Conservation (phyloP, 2,888 invertebrate species). For the Epiblema foenella region DNA sequence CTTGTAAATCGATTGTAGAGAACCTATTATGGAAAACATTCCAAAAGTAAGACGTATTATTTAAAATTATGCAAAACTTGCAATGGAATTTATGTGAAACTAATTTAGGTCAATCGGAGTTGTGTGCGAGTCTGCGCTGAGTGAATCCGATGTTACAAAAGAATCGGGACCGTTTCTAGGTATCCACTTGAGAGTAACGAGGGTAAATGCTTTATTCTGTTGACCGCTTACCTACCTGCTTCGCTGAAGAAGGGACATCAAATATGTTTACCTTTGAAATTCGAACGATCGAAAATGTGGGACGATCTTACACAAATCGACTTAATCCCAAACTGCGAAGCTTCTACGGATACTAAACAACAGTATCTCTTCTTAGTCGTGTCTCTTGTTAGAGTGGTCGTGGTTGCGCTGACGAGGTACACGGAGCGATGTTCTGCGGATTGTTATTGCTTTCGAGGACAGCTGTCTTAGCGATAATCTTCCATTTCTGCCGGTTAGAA, state of each 20-base stretch:
- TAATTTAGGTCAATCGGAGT: conserved; percentile 30
- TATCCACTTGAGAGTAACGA: neutral
- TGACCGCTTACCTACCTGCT: neutral
- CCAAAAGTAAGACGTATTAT: conserved; percentile 36
- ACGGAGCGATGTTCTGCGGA: too few species aligned
- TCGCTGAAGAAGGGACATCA: neutral
- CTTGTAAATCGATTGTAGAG: conserved; percentile 37
- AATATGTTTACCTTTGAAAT: neutral
- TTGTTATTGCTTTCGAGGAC: too few species aligned
- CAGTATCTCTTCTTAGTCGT: too few species aligned
- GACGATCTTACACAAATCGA: too few species aligned
- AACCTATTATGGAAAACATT: conserved; percentile 40
- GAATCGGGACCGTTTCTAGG: neutral
- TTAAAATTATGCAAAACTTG: conserved; percentile 37
- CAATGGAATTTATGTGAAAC: conserved; percentile 41
- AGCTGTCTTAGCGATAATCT: too few species aligned
- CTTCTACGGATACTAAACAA: too few species aligned
- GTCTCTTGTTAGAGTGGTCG: too few species aligned
- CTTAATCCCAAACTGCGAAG: too few species aligned
- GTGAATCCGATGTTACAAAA: neutral
- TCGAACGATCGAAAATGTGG: too few species aligned
- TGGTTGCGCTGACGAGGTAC: too few species aligned
- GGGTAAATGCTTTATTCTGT: neutral
- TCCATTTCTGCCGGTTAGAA: too few species aligned
- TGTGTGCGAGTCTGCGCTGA: conserved; percentile 23